Base-by-base conservation (phyloP, 1,140 invertebrate genomes). In the Mactra quadrangularis region DNA sequence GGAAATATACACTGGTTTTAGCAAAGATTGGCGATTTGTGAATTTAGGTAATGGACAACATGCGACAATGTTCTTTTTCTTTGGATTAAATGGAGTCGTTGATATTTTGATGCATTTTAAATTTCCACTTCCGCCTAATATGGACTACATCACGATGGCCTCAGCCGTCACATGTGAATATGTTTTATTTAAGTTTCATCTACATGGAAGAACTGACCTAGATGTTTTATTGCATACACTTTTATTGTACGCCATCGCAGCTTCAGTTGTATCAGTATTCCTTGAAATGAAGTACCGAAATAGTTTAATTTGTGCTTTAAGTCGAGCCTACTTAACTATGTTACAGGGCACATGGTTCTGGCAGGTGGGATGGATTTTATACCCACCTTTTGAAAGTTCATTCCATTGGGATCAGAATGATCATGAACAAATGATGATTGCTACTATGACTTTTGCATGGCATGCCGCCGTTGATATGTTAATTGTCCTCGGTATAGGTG, bases 61-160 rank as follows among this genome's bases (percentile, higher is more conserved):
- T 84, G 93, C 94, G 19, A 94, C 94, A 1, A 95, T 95, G 94
- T 95, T 93, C 87, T 93, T 94, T 86, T 94, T 94, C 82, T 94
- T 94, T 84, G 93, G 92, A 19, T 62, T 94, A 17, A 92, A 91
- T 35, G 92, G 92, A 31, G 84, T 94, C 0, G 76, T 94, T 15
- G 94, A 94, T 60, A 83, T 94, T 1, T 41, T 93, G 0, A 60
- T 88, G 7, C 87, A 91, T 71, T 91, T 91, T 85, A 85, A 90
- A 41, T 74, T 92, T 1, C 92, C 93, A 3, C 86, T 94, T 0
- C 92, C 92, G 3, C 87, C 86, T 81, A 88, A 92, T 76, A 86
- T 92, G 2, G 94, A 94, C 55, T 94, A 94, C 81, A 85, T 92
- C 1, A 82, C 90, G 1, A 88, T 88, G 1, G 64, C 89, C 15